Evolutionary conservation across 2,888 invertebrate species (phyloP).

Genomic region (Chalcosyrphus nemorum): DNA sequence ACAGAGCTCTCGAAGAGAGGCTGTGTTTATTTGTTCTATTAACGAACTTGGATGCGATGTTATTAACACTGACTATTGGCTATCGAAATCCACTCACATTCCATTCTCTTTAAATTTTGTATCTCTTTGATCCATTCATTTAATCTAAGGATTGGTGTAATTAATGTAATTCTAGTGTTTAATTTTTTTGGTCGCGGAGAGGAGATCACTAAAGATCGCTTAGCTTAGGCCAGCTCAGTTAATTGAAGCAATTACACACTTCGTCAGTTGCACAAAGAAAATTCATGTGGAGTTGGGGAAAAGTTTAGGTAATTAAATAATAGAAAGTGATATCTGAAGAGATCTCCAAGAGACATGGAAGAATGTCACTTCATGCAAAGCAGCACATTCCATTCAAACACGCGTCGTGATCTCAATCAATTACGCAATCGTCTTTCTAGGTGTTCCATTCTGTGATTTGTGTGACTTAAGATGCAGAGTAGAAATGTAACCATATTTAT

Average conservation of each 20-base stretch:
- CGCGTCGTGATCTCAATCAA: background rate
- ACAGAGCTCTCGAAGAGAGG: constrained; percentile 46
- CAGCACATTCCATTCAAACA: constrained; percentile 9
- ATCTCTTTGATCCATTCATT: constrained; percentile 12
- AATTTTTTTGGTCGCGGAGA: constrained; percentile 27
- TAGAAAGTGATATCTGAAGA: constrained; percentile 41
- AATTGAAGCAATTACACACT: constrained; percentile 48
- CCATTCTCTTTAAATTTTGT: constrained; percentile 15
- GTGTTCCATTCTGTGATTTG: background rate
- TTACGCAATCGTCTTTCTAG: constrained; percentile 31
- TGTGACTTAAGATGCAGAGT: constrained; percentile 14
- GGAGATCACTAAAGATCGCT: constrained; percentile 26
- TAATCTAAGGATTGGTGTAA: background rate
- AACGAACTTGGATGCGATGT: constrained; percentile 12
- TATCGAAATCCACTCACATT: constrained; percentile 30
- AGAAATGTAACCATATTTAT: constrained; percentile 8
- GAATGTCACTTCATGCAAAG: constrained; percentile 27
- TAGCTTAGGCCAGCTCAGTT: constrained; percentile 6
- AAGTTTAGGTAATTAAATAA: constrained; percentile 39
- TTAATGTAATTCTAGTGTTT: constrained; percentile 29
- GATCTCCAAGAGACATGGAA: background rate
- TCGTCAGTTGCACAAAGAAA: constrained; percentile 25
- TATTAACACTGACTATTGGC: constrained; percentile 23
- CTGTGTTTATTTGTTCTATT: constrained; percentile 53
- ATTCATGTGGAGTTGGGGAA: constrained; percentile 5